A percentile compares a stretch with the other conserved stretches of the same genome.
phyloP scores from a whole-genome alignment of 2,888 invertebrate genomes.

The Melipona beecheii region DNA sequence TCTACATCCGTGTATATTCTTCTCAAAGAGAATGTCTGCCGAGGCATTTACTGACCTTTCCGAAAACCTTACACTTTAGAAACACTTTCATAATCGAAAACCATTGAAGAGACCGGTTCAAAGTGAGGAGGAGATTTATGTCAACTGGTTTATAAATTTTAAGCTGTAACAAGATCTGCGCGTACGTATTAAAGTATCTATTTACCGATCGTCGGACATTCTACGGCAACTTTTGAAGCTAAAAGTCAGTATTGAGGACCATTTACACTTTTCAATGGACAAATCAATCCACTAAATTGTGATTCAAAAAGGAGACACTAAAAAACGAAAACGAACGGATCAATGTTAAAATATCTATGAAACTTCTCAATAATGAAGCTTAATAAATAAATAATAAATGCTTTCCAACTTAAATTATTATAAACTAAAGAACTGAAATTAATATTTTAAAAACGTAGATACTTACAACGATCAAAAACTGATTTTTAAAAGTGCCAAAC shows the following conservation, averaged over 20 bases:
- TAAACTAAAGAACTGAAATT: not conserved
- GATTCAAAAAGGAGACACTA: too few relatives aligned
- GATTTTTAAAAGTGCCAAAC: not conserved
- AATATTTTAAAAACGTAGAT: not conserved
- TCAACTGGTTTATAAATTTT: too few relatives aligned
- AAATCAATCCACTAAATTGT: too few relatives aligned
- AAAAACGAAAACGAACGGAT: too few relatives aligned
- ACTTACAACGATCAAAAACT: not conserved
- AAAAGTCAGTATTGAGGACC: not conserved
- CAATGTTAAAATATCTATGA: not conserved
- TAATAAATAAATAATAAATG: too few relatives aligned
- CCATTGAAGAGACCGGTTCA: not conserved
- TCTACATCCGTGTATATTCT: not conserved
- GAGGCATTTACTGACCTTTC: not conserved
- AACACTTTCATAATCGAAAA: not conserved
- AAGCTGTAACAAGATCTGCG: too few relatives aligned
- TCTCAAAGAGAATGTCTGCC: not conserved
- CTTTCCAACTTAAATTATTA: not conserved
- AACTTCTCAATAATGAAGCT: too few relatives aligned
- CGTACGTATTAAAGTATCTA: not conserved
- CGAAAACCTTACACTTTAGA: not conserved
- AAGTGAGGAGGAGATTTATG: not conserved
- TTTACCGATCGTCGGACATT: not conserved
- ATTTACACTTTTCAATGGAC: not conserved
- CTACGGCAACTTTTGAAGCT: slow-evolving; percentile 1